These are phyloP conservation scores for Drosophila ezoana DNA, from an alignment of 2,888 invertebrate species.

Conservation along the genomic window DNA sequence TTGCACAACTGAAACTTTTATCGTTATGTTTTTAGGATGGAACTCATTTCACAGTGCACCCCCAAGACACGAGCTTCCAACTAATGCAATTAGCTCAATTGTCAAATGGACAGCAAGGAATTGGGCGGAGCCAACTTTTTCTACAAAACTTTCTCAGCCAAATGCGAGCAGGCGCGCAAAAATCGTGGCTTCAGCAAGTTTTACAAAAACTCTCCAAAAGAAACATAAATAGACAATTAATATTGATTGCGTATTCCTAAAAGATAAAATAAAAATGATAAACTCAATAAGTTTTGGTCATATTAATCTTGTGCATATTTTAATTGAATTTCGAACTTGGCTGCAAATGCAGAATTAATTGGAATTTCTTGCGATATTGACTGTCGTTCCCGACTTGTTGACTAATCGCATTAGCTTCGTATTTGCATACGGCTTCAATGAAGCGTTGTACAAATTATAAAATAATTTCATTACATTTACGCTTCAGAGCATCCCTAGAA, in stretches of 20 bases:
- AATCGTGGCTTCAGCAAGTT: constrained; percentile 29
- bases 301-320: constrained; percentile 54
- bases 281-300: constrained; percentile 40
- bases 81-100: constrained; percentile 78
- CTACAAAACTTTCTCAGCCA: constrained; percentile 30
- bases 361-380: constrained; percentile 42
- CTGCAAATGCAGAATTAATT: constrained; percentile 73
- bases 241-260: constrained; percentile 56
- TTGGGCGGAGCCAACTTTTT: constrained; percentile 33
- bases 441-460: constrained; percentile 49
- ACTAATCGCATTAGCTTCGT: constrained; percentile 63
- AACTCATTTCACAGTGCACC: constrained; percentile 24
- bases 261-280: constrained; percentile 14
- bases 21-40: constrained; percentile 43
- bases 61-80: constrained; percentile 54
- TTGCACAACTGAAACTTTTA: constrained; percentile 46
- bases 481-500: background rate
- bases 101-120: constrained; percentile 64
- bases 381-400: constrained; percentile 28
- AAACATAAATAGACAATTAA: constrained; percentile 58
- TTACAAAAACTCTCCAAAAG: constrained; percentile 14
- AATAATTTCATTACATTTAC: constrained; percentile 41
- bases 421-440: constrained; percentile 48
- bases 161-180: constrained; percentile 26
- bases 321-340: constrained; percentile 61